Conservation (phyloP, 2,888 invertebrate species). For the Erebia palarica region DNA sequence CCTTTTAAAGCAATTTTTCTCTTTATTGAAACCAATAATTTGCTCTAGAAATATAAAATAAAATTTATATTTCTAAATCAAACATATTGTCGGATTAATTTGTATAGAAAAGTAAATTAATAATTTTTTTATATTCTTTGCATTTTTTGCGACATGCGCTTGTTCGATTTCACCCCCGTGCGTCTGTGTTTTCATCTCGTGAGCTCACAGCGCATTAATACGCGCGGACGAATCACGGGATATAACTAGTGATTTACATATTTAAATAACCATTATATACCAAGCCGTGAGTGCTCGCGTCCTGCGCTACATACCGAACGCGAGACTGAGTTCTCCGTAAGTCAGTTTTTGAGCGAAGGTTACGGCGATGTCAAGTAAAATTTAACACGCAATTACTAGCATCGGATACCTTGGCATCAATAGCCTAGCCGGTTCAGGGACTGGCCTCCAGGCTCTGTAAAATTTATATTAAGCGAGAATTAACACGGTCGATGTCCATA, state of each 20-base stretch:
- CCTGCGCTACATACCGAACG: constrained; percentile 43
- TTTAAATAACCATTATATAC: constrained; percentile 25
- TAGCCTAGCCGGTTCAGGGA: constrained; percentile 49
- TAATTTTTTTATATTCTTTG: too few relatives aligned
- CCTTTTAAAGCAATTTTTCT: too few relatives aligned
- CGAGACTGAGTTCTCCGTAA: constrained; percentile 52
- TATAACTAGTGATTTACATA: constrained; percentile 42
- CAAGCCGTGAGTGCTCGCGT: constrained; percentile 49
- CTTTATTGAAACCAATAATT: too few relatives aligned
- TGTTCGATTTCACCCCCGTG: too few relatives aligned
- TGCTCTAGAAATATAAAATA: too few relatives aligned
- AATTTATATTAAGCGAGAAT: constrained; percentile 24
- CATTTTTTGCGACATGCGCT: too few relatives aligned
- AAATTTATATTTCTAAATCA: too few relatives aligned
- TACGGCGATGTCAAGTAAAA: constrained; percentile 76
- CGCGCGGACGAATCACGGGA: too few relatives aligned
- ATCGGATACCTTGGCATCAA: constrained; percentile 74
- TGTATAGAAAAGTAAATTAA: too few relatives aligned
- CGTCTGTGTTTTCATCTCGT: too few relatives aligned
- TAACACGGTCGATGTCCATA: constrained; percentile 15
- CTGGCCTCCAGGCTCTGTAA: constrained; percentile 22
- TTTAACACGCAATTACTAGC: constrained; percentile 79
- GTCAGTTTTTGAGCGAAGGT: constrained; percentile 62
- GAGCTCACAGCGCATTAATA: too few relatives aligned
- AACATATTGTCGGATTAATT: too few relatives aligned